These are phyloP conservation scores for Aphodius sticticus DNA, from an alignment of 2,888 invertebrate species.

Conservation along the genomic window DNA sequence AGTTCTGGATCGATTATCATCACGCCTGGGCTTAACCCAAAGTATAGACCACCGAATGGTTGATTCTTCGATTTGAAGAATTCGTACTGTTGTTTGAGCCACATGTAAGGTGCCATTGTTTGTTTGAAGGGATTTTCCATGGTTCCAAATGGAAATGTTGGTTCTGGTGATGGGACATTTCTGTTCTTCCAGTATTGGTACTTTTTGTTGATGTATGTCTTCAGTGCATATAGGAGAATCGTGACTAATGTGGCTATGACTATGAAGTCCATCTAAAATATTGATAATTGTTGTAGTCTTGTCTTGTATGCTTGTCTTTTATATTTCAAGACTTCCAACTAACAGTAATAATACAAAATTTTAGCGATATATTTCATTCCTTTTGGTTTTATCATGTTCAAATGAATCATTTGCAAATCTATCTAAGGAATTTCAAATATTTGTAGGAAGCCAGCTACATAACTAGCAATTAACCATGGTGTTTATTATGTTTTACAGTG, in stretches of 20 bases:
- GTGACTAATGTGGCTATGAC: background rate
- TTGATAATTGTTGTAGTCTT: background rate
- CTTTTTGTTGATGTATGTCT: conserved; percentile 27
- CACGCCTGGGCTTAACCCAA: conserved; percentile 67
- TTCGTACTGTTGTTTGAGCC: conserved; percentile 7
- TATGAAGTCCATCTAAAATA: conserved; percentile 17
- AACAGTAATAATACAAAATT: too few relatives aligned
- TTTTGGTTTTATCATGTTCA: too few relatives aligned
- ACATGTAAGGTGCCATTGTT: conserved; percentile 15
- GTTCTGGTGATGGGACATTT: conserved; percentile 19
- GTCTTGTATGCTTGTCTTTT: too few relatives aligned
- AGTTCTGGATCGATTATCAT: conserved; percentile 67
- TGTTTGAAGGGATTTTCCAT: conserved; percentile 22
- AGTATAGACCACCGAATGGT: conserved; percentile 67
- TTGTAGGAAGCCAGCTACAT: too few relatives aligned
- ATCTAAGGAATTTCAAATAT: too few relatives aligned
- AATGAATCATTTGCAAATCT: too few relatives aligned
- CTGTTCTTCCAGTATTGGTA: conserved; percentile 25
- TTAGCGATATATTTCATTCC: too few relatives aligned
- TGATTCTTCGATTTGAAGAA: conserved; percentile 56
- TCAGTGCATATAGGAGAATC: conserved; percentile 9
- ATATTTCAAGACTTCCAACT: too few relatives aligned
- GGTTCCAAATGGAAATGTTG: conserved; percentile 19
- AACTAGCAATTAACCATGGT: too few relatives aligned
- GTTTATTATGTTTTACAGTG: too few relatives aligned